Conservation (phyloP, 2,888 invertebrate genomes). For the Thymelicus sylvestris region DNA sequence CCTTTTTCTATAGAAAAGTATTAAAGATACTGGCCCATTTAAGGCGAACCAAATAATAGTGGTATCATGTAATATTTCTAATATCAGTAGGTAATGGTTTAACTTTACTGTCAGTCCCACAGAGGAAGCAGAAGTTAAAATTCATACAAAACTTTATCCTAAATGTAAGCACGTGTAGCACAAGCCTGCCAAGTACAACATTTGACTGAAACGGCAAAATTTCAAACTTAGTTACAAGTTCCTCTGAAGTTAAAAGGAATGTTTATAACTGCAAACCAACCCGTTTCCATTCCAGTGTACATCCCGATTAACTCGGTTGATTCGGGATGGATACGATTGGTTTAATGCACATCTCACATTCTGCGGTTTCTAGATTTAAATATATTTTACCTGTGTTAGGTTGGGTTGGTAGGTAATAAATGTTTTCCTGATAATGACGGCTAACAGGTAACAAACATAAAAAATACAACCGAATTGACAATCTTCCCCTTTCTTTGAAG, state of each 20-base stretch:
- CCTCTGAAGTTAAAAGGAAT: constrained; percentile 27
- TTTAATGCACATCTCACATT: not conserved
- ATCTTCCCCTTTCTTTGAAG: too few species aligned
- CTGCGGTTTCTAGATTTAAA: too few species aligned
- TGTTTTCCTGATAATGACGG: too few species aligned
- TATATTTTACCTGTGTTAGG: too few species aligned
- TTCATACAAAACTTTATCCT: constrained; percentile 11
- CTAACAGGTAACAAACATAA: too few species aligned
- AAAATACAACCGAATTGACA: too few species aligned
- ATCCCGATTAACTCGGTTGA: not conserved
- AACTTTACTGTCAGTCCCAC: not conserved
- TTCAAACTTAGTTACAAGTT: constrained; percentile 25
- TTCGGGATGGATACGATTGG: not conserved
- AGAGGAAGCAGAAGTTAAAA: constrained; percentile 3
- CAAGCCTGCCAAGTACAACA: constrained; percentile 19
- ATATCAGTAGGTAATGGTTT: too few species aligned
- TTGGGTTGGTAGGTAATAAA: too few species aligned
- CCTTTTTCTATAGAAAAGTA: too few species aligned
- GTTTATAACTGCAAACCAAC: constrained; percentile 12
- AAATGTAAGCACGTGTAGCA: constrained; percentile 17
- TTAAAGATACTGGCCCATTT: too few species aligned
- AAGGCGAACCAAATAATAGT: too few species aligned
- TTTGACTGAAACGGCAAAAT: constrained; percentile 20
- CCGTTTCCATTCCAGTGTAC: constrained; percentile 3
- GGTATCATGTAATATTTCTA: too few species aligned